A percentile compares a stretch with the other conserved stretches of the same genome.
phyloP scores from a whole-genome alignment of 2,113 vertebrate species.

The Heteronetta atricapilla region DNA sequence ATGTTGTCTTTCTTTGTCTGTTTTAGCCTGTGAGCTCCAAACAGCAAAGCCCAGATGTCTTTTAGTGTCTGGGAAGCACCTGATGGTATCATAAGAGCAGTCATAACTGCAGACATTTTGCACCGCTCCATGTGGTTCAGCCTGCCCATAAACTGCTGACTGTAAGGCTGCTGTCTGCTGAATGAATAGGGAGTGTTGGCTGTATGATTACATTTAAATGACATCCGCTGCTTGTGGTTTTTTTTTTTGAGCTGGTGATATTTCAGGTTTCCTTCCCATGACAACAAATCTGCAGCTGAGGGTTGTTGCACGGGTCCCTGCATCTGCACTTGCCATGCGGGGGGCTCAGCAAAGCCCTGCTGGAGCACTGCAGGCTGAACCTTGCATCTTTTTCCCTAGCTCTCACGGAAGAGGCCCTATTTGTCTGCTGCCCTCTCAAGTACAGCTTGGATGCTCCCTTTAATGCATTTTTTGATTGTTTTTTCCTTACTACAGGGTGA shows the following conservation, averaged over 20 bases:
- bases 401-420: background rate
- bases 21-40: background rate
- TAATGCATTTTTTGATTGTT: background rate
- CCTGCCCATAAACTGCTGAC: background rate
- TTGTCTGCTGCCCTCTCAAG: background rate
- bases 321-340: rapidly evolving
- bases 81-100: background rate
- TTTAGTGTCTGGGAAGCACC: background rate
- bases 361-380: rapidly evolving
- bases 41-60: background rate
- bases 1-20: background rate
- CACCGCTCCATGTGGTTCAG: background rate
- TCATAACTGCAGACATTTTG: background rate
- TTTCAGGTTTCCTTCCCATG: background rate
- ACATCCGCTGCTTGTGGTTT: background rate
- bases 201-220: background rate
- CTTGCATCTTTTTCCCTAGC: background rate
- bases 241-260: background rate
- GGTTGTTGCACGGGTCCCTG: background rate
- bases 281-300: background rate
- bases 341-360: rapidly evolving
- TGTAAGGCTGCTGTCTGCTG: background rate
- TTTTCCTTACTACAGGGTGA: background rate
- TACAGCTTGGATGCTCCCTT: constrained; percentile 1
- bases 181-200: background rate